phyloP scores from a whole-genome alignment of 2,797 vertebrate species.

The Aselliscus stoliczkanus region DNA sequence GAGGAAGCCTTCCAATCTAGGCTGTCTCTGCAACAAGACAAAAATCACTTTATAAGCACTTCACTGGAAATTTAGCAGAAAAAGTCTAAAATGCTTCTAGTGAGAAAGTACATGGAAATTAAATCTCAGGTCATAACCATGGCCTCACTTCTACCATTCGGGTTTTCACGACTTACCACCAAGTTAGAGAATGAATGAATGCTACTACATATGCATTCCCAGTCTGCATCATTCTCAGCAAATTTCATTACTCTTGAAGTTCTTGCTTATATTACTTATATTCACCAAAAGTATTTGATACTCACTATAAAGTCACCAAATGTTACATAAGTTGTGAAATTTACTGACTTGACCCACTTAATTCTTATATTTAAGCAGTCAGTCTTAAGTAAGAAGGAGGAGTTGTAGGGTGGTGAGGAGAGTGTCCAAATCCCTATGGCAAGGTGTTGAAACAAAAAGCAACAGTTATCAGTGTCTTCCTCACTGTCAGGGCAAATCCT shows the following conservation, averaged over 20 bases:
- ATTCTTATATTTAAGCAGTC: conserved; percentile 7
- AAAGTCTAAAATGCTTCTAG: neutral
- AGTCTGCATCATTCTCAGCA: neutral
- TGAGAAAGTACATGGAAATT: neutral
- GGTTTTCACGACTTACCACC: neutral
- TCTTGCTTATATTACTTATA: neutral
- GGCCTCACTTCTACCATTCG: neutral
- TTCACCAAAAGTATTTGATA: neutral
- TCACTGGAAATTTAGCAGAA: neutral
- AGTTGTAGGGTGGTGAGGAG: neutral
- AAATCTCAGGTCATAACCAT: neutral
- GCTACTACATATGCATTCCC: neutral
- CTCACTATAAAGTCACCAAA: conserved; percentile 16
- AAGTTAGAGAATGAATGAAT: neutral
- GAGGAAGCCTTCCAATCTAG: neutral
- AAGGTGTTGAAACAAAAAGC: neutral
- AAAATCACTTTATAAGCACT: neutral
- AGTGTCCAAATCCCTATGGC: neutral
- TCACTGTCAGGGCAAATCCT: neutral
- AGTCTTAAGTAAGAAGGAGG: neutral
- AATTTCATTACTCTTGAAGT: neutral
- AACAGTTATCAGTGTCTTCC: neutral
- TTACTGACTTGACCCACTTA: conserved; percentile 10
- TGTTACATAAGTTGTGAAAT: neutral
- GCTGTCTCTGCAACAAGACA: neutral